Evolutionary conservation across 2,113 vertebrate species (phyloP).

Genomic region (Chaetorhynchus papuensis): DNA sequence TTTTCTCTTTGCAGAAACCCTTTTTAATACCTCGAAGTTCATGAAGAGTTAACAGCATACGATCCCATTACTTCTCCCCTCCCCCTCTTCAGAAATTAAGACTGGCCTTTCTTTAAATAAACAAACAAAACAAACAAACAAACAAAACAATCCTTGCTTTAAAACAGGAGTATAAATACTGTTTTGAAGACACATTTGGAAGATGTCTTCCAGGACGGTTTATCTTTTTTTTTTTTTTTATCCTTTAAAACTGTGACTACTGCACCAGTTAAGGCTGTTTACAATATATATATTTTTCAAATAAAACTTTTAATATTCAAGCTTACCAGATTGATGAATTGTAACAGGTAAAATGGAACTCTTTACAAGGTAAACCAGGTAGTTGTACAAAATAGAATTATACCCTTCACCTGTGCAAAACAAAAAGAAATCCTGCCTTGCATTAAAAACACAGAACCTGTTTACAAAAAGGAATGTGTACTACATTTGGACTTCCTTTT

Average conservation of each 20-base stretch:
- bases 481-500: conserved; percentile 54
- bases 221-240: not conserved
- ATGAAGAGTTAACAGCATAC: not conserved
- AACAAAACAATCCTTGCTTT: not conserved
- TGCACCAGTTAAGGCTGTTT: conserved; percentile 71
- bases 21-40: not conserved
- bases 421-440: conserved; percentile 68
- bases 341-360: conserved; percentile 59
- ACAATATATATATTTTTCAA: conserved; percentile 60
- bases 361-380: conserved; percentile 68
- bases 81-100: not conserved
- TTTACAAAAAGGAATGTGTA: conserved; percentile 69
- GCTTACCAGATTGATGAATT: conserved; percentile 64
- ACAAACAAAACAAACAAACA: not conserved
- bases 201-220: conserved; percentile 24
- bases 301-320: conserved; percentile 68
- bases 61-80: not conserved
- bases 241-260: conserved; percentile 44
- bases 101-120: not conserved
- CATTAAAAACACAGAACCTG: conserved; percentile 63
- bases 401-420: conserved; percentile 58
- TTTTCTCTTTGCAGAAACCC: not conserved
- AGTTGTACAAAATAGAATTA: conserved; percentile 70
- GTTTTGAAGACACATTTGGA: conserved; percentile 22
- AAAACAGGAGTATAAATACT: not conserved